Evolutionary conservation across 2,797 vertebrate species (phyloP).

Genomic region (Echeneis naucrates): DNA sequence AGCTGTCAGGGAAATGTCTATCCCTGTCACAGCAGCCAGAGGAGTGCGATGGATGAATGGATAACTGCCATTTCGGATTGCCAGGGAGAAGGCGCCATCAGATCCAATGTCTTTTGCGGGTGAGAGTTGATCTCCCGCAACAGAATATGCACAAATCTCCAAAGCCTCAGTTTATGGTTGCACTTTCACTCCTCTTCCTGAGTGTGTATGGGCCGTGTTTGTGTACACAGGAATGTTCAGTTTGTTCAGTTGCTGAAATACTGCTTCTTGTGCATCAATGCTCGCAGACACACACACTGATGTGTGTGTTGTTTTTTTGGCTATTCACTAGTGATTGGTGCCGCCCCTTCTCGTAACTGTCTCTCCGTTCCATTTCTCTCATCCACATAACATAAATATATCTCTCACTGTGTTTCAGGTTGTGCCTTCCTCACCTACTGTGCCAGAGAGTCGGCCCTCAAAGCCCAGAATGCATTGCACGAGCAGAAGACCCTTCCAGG

Average conservation of each 20-base stretch:
- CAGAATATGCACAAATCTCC: slow-evolving; percentile 52
- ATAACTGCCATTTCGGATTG: slow-evolving; percentile 78
- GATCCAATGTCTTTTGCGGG: slow-evolving; percentile 66
- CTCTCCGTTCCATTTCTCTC: slow-evolving; percentile 69
- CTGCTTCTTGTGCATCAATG: slow-evolving; percentile 61
- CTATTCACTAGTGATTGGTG: slow-evolving; percentile 54
- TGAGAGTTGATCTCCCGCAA: slow-evolving; percentile 47
- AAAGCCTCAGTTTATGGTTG: slow-evolving; percentile 22
- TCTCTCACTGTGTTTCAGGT: slow-evolving; percentile 81
- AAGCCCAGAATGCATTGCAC: slow-evolving; percentile 95
- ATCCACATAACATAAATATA: slow-evolving; percentile 55
- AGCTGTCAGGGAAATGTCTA: slow-evolving; percentile 81
- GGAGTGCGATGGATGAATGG: slow-evolving; percentile 76
- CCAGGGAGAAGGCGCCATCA: slow-evolving; percentile 59
- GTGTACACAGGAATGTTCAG: slow-evolving; percentile 52
- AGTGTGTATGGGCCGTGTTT: slow-evolving; percentile 34
- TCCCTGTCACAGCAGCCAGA: slow-evolving; percentile 79
- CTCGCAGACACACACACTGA: slow-evolving; percentile 48
- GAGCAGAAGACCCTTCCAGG: slow-evolving; percentile 97
- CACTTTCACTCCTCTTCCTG: slow-evolving; percentile 26
- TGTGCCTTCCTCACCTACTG: slow-evolving; percentile 98
- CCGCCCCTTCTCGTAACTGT: slow-evolving; percentile 40
- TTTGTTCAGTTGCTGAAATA: slow-evolving; percentile 60
- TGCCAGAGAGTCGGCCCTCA: slow-evolving; percentile 96
- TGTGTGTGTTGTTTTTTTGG: slow-evolving; percentile 57